Evolutionary conservation across 35 echinoderm and acorn worm genomes (phyloP).

Genomic region (Diadema setosum): DNA sequence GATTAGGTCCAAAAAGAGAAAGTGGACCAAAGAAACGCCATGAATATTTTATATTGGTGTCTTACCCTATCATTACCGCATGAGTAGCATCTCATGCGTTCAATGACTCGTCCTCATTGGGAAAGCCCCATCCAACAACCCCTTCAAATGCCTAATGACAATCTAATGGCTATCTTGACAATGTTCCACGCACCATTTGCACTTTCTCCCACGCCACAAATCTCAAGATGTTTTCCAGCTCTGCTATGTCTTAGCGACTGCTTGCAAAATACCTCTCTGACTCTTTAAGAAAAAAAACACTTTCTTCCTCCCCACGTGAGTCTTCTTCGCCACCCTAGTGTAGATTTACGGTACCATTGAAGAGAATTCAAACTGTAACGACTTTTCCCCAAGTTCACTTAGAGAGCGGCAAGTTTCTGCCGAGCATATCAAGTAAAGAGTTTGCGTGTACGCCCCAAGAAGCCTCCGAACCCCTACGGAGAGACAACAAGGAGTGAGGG

Average conservation of each 20-base stretch:
- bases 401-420: not conserved
- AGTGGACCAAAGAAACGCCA: too few species aligned
- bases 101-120: not conserved
- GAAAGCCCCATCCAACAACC: conserved; percentile 4
- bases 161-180: not conserved
- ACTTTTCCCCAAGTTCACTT: not conserved
- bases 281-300: not conserved
- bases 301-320: not conserved
- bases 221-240: not conserved
- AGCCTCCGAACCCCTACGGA: not conserved
- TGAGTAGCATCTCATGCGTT: not conserved
- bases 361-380: conserved; percentile 1
- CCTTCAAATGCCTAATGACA: conserved; percentile 26
- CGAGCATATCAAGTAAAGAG: not conserved
- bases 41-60: conserved; percentile 22
- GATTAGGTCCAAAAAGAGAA: too few species aligned
- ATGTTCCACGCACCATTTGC: conserved; percentile 9
- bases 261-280: not conserved
- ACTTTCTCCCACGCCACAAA: not conserved
- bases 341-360: not conserved
- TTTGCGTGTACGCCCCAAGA: not conserved
- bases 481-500: not conserved
- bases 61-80: not conserved
- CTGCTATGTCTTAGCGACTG: not conserved
- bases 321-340: not conserved